A percentile compares a stretch with the other conserved stretches of the same genome.
These are phyloP conservation scores for Eupithecia subumbrata DNA, from an alignment of 2,888 invertebrate species.

Conservation along the genomic window DNA sequence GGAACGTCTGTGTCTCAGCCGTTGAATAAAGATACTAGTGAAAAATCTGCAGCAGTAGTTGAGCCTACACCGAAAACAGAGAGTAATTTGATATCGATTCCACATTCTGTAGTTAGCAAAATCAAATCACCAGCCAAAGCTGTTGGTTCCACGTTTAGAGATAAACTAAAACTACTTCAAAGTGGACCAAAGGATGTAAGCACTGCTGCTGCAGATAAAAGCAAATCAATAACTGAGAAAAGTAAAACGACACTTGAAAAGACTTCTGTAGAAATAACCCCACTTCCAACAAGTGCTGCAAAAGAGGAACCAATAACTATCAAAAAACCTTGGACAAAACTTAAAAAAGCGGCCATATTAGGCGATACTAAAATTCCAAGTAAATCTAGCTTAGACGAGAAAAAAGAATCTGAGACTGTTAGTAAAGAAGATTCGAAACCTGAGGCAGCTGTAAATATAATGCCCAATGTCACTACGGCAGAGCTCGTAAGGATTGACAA, in stretches of 20 bases:
- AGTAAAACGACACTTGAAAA: slow-evolving; percentile 64
- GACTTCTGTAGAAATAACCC: slow-evolving; percentile 63
- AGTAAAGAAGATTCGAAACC: slow-evolving; percentile 56
- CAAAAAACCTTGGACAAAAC: slow-evolving; percentile 89
- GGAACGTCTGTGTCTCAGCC: slow-evolving; percentile 79
- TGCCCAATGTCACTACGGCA: slow-evolving; percentile 73
- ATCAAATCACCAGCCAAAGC: slow-evolving; percentile 81
- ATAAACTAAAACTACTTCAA: slow-evolving; percentile 79
- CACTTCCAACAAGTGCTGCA: slow-evolving; percentile 59
- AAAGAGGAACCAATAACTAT: slow-evolving; percentile 63
- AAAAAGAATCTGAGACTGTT: slow-evolving; percentile 57
- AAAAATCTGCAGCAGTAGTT: slow-evolving; percentile 75
- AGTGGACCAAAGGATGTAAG: slow-evolving; percentile 69
- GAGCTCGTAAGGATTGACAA: slow-evolving; percentile 81
- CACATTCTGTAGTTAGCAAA: slow-evolving; percentile 81
- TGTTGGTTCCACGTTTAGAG: slow-evolving; percentile 77
- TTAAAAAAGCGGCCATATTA: slow-evolving; percentile 89
- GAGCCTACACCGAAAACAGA: slow-evolving; percentile 79
- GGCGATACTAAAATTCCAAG: slow-evolving; percentile 78
- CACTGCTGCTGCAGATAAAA: slow-evolving; percentile 57
- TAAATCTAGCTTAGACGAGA: slow-evolving; percentile 70
- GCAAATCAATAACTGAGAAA: slow-evolving; percentile 50
- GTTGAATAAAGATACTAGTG: slow-evolving; percentile 69
- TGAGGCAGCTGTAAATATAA: slow-evolving; percentile 66
- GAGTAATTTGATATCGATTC: slow-evolving; percentile 77